Base-by-base conservation (phyloP, 37 sponge, comb jelly and placozoan species). In the Eunapius fragilis region DNA sequence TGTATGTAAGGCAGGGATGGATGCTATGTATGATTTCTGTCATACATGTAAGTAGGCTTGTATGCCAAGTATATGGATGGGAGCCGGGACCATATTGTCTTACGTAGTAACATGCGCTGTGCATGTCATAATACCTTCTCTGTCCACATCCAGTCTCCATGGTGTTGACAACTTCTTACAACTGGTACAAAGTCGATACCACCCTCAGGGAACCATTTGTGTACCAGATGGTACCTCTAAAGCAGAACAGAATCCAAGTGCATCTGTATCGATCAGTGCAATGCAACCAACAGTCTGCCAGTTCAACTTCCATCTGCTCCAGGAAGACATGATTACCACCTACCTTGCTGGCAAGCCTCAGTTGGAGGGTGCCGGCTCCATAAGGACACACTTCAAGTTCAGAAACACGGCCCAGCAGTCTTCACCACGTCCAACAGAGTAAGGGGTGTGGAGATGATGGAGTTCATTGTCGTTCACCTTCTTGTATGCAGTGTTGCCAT, bases 271-370 rank as follows among this genome's bases (percentile, higher is more conserved):
- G 4, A 10, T 3, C 26, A 71, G 30, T 71, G 72, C 7, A 10
- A 12, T 31, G 38, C 28, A 31, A 90, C 92, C 58, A 35, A 88
- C n/a, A n/a, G n/a, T n/a, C n/a, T n/a, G n/a, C n/a, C n/a, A n/a
- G n/a, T n/a, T n/a, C n/a, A n/a, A n/a, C 77, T 81, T 88, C 13
- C 78, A 85, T 23, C 31, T 37, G 34, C 86, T 92, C 24, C 93
- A 92, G 82, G 88, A 92, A 22, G 93, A 88, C 47, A 34, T 92
- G 2, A 32, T 92, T 22, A 35, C 70, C 33, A 74, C 72, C 23
- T 88, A 70, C 34, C 30, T 92, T 4, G 86, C 86, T 0, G 93
- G 93, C 25, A 88, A 89, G 82, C 93, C 93, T 4, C 58, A 78
- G 34, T 85, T 92, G 27, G 81, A 78, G 25, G 6, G 72, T 3